Conservation (phyloP, 1,140 invertebrate species). For the Glossosoma conforme region DNA sequence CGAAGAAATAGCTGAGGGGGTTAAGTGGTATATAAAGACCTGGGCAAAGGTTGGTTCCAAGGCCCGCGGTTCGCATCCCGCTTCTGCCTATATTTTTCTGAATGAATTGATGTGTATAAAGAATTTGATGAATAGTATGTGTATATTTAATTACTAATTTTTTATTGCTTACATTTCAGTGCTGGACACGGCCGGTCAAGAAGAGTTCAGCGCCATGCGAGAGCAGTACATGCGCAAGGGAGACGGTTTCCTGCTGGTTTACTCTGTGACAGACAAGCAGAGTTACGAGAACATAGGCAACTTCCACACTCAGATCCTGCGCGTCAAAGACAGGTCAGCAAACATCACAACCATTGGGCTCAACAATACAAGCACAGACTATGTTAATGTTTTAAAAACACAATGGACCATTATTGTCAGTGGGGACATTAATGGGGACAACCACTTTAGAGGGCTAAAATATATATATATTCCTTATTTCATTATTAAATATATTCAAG, state of each 20-base stretch:
- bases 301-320: conserved; percentile 85
- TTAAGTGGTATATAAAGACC: too few relatives aligned
- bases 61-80: too few relatives aligned
- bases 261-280: conserved; percentile 86
- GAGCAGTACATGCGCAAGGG: conserved; percentile 95
- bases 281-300: conserved; percentile 77
- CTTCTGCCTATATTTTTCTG: neutral
- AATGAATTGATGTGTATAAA: neutral
- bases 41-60: too few relatives aligned
- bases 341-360: too few relatives aligned
- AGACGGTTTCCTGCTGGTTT: conserved; percentile 89
- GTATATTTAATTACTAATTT: neutral
- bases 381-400: too few relatives aligned
- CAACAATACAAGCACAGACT: too few relatives aligned
- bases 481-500: too few relatives aligned
- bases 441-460: too few relatives aligned
- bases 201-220: conserved; percentile 91
- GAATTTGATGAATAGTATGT: neutral
- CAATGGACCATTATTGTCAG: too few relatives aligned
- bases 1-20: too few relatives aligned
- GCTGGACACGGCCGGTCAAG: conserved; percentile 88
- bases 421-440: too few relatives aligned
- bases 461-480: too few relatives aligned
- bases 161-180: conserved; percentile 54
- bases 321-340: conserved; percentile 79